Evolutionary conservation across 1,140 invertebrate genomes (phyloP).

Genomic region (Penaeus vannamei): DNA sequence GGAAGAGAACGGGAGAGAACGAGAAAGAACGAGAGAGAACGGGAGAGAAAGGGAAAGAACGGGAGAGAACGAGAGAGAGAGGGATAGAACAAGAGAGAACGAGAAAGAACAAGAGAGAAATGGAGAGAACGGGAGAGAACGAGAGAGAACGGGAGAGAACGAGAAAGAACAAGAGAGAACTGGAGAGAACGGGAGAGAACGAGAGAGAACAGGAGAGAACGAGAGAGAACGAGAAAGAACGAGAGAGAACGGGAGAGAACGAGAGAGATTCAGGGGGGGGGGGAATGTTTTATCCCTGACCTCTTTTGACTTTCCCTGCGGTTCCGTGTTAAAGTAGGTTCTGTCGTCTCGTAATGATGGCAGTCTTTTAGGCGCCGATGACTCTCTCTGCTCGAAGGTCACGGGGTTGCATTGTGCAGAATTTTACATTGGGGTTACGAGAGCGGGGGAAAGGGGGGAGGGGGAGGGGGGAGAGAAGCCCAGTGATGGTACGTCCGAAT

Average conservation of each 20-base stretch:
- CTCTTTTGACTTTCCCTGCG: too few species aligned
- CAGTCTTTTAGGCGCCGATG: too few species aligned
- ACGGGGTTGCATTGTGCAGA: too few species aligned
- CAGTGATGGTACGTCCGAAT: too few species aligned
- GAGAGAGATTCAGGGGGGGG: background rate
- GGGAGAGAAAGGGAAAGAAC: background rate
- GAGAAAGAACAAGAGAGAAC: background rate
- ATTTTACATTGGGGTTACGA: too few species aligned
- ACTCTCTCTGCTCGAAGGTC: too few species aligned
- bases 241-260: background rate
- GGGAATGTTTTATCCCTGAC: background rate
- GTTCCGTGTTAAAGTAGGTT: too few species aligned
- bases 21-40: background rate
- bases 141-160: background rate
- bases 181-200: background rate
- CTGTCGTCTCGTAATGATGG: too few species aligned
- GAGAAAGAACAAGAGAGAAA: background rate
- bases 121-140: slow-evolving; percentile 1
- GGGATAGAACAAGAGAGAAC: background rate
- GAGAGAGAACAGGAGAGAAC: background rate
- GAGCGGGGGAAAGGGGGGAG: too few species aligned
- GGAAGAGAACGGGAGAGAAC: background rate
- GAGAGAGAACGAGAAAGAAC: slow-evolving; percentile 7
- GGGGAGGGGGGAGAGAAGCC: too few species aligned
- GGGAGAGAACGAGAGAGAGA: background rate